These are phyloP conservation scores for Periophthalmus modestus DNA, from an alignment of 2,113 vertebrate species.

Conservation along the genomic window DNA sequence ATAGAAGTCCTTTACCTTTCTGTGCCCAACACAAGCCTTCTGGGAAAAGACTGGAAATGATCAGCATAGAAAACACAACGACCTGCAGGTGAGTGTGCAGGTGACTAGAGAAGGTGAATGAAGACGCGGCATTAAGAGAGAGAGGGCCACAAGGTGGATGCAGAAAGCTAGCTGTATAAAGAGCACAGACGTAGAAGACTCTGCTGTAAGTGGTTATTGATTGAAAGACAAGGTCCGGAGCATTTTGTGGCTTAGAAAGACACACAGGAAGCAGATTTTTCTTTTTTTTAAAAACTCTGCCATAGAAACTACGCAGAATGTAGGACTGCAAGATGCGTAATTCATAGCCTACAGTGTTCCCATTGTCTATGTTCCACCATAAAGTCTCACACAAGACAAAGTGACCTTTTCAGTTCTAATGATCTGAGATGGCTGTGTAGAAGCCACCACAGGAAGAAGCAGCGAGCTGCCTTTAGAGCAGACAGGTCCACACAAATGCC, in stretches of 20 bases:
- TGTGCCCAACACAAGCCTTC: constrained; percentile 20
- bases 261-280: constrained; percentile 42
- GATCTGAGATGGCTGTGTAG: constrained; percentile 45
- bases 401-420: constrained; percentile 61
- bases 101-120: constrained; percentile 45
- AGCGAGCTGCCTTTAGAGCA: neutral
- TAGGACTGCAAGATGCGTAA: neutral
- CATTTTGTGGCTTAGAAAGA: constrained; percentile 29
- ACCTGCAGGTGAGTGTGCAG: constrained; percentile 52
- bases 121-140: constrained; percentile 16
- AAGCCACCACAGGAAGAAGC: constrained; percentile 28
- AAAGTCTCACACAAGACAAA: constrained; percentile 8
- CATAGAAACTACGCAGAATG: neutral
- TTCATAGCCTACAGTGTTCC: neutral
- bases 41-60: constrained; percentile 38
- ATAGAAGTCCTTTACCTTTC: constrained; percentile 29
- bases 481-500: constrained; percentile 13
- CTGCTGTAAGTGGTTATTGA: constrained; percentile 73
- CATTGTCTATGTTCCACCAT: neutral
- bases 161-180: constrained; percentile 32
- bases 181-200: constrained; percentile 49
- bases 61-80: constrained; percentile 48
- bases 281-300: neutral
- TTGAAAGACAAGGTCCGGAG: constrained; percentile 49
- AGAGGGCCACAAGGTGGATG: constrained; percentile 25